Conservation (phyloP, 1,140 invertebrate species). For the Brachionus rotundiformis region DNA sequence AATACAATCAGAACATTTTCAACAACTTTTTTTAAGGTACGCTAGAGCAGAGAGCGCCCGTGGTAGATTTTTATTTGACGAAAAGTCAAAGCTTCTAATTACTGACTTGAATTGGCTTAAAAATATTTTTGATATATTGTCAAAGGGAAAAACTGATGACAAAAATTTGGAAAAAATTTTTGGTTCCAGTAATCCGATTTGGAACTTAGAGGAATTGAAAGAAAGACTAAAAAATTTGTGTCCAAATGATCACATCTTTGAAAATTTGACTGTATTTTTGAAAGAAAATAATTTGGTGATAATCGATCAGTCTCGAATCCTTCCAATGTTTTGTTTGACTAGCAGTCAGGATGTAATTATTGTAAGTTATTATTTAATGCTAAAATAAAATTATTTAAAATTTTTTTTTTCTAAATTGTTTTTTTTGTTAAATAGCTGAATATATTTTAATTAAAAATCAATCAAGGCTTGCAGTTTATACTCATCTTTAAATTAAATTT, state of each 20-base stretch:
- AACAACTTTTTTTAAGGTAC: not conserved
- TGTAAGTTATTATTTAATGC: too few relatives aligned
- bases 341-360: not conserved
- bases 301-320: not conserved
- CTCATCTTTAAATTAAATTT: too few relatives aligned
- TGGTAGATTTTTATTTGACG: not conserved
- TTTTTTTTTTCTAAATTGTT: not conserved
- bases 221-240: slow-evolving; percentile 19
- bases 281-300: not conserved
- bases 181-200: not conserved
- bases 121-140: slow-evolving; percentile 2
- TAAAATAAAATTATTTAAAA: not conserved
- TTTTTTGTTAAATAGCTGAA: too few relatives aligned
- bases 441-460: too few relatives aligned
- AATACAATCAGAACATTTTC: not conserved
- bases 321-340: not conserved
- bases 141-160: not conserved
- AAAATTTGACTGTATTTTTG: not conserved
- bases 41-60: not conserved
- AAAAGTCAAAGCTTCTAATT: not conserved
- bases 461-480: too few relatives aligned
- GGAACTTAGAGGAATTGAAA: not conserved
- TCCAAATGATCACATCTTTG: not conserved
- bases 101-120: slow-evolving; percentile 6
- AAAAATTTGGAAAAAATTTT: not conserved